Evolutionary conservation across 2,113 vertebrate genomes (phyloP).

Genomic region (Leuciscus idus): DNA sequence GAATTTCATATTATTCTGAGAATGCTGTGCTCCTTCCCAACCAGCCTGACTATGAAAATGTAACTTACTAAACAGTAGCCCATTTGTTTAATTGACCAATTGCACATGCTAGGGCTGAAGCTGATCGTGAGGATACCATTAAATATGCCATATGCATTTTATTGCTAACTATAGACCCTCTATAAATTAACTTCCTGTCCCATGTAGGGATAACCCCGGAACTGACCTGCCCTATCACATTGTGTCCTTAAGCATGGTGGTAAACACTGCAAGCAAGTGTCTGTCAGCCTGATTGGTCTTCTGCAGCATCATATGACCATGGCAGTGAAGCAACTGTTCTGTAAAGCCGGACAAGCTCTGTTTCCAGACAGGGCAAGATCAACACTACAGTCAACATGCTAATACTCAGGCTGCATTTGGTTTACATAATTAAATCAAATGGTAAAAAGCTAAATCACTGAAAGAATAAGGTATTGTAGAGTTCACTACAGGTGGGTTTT

Average conservation of each 20-base stretch:
- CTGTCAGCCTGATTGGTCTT: neutral
- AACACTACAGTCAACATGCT: slow-evolving; percentile 7
- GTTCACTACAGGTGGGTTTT: slow-evolving; percentile 22
- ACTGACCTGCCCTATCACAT: neutral
- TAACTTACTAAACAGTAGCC: slow-evolving; percentile 11
- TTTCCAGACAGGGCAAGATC: neutral
- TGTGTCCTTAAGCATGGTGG: neutral
- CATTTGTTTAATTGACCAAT: neutral
- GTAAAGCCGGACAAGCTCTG: neutral
- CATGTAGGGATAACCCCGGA: neutral
- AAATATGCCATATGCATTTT: neutral
- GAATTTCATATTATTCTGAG: neutral
- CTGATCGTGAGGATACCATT: neutral
- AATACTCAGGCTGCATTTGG: slow-evolving; percentile 18
- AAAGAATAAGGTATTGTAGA: slow-evolving; percentile 20
- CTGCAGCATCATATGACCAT: neutral
- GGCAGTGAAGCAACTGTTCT: slow-evolving; percentile 16
- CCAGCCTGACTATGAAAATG: neutral
- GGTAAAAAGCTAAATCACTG: slow-evolving; percentile 22
- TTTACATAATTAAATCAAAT: slow-evolving; percentile 33
- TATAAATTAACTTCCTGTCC: neutral
- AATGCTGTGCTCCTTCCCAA: slow-evolving; percentile 6
- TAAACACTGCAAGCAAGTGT: neutral
- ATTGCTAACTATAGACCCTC: neutral
- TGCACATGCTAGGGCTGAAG: neutral